Evolutionary conservation across 2,797 vertebrate genomes (phyloP).

Genomic region (Menidia menidia): DNA sequence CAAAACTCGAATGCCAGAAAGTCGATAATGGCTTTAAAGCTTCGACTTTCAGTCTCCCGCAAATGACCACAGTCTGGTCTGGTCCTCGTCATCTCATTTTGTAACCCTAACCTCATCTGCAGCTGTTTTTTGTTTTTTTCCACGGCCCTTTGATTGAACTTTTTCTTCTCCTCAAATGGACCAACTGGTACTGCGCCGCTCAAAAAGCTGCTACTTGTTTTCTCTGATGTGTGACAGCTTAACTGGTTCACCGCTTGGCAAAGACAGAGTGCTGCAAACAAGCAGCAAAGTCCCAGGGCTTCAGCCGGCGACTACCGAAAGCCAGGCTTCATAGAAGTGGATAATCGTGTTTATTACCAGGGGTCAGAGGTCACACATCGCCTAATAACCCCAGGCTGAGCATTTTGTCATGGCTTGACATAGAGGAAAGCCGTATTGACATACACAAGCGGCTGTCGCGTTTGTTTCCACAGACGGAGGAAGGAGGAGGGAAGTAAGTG

Average conservation of each 20-base stretch:
- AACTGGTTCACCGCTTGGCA: slow-evolving; percentile 78
- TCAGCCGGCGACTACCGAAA: slow-evolving; percentile 68
- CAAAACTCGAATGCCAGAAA: slow-evolving; percentile 61
- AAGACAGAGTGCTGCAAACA: slow-evolving; percentile 68
- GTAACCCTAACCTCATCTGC: slow-evolving; percentile 78
- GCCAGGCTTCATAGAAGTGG: slow-evolving; percentile 71
- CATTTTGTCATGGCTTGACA: slow-evolving; percentile 56
- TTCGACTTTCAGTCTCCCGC: slow-evolving; percentile 74
- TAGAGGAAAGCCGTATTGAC: slow-evolving; percentile 51
- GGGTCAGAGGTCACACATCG: slow-evolving; percentile 72
- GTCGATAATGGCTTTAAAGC: slow-evolving; percentile 68
- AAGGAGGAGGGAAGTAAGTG: slow-evolving; percentile 36
- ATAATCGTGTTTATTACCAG: slow-evolving; percentile 81
- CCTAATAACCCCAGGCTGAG: slow-evolving; percentile 71
- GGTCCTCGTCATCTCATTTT: slow-evolving; percentile 75
- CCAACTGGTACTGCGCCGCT: slow-evolving; percentile 75
- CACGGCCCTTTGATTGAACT: slow-evolving; percentile 68
- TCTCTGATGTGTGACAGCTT: slow-evolving; percentile 85
- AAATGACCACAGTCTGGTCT: slow-evolving; percentile 77
- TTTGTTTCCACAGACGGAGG: slow-evolving; percentile 58
- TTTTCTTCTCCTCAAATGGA: slow-evolving; percentile 74
- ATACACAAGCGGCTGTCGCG: slow-evolving; percentile 68
- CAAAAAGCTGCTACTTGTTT: slow-evolving; percentile 76
- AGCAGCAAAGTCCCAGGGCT: slow-evolving; percentile 77
- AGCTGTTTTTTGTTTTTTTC: slow-evolving; percentile 72